Base-by-base conservation (phyloP, 2,113 vertebrate genomes). In the Toxostoma redivivum region DNA sequence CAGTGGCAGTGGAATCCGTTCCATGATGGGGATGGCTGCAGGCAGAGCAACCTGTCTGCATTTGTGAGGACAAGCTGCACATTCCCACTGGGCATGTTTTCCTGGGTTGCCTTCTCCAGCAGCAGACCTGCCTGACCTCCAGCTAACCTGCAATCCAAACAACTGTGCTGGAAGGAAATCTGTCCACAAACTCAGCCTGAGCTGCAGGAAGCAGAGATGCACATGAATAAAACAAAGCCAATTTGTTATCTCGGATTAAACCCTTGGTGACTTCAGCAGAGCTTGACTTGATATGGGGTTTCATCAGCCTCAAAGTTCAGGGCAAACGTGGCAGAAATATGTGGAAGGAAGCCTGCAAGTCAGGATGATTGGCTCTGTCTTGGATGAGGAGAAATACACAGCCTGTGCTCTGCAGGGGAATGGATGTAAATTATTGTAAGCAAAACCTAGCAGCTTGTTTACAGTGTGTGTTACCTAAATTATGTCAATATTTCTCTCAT, bases 401-500 rank as follows among this genome's bases (percentile, higher is more conserved):
- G 54, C 31, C 66, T 70, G 53, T 27, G 30, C 50, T 88, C 78
- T 73, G 78, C 58, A 42, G 71, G 88, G 66, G 62, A 80, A 70
- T 31, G 70, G 50, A 81, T 85, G 74, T 90, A 94, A 96, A 95
- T 93, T 82, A 95, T 58, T 53, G 53, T 33, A 30, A 80, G 61
- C 30, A 67, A 92, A 95, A 30, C 33, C 25, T 30, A 90, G 66
- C 71, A 82, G 84, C 62, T 94, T 95, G 85, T 90, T 97, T 96
- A 93, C 93, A 88, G 64, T 53, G 45, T 3, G 2, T 61, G 79
- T 87, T 94, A 82, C 81, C 58, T 93, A 94, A 95, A 92, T 94
- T 93, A 95, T 92, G 82, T 91, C 95, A 92, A 84, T 92, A 92
- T 95, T 93, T 93, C 90, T 88, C 37, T 51, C 67, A 0, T 15